Conservation (phyloP, 2,113 vertebrate genomes). For the Stegostoma tigrinum region DNA sequence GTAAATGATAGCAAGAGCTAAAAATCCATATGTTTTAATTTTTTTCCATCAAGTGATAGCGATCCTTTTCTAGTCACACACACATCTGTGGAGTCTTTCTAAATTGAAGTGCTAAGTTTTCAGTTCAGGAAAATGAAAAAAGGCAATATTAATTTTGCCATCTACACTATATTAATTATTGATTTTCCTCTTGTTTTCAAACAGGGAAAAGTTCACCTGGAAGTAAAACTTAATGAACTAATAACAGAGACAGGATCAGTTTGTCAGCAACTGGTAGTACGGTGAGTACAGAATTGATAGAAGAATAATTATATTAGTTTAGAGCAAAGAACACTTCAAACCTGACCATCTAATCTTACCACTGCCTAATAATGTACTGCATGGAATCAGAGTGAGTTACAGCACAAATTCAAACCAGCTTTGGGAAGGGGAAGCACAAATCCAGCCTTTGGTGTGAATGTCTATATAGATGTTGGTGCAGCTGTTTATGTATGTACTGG, state of each 20-base stretch:
- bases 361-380: neutral
- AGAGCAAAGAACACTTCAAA: neutral
- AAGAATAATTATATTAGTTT: neutral
- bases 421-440: neutral
- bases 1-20: neutral
- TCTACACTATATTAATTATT: neutral
- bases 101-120: neutral
- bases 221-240: conserved; percentile 89
- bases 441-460: neutral
- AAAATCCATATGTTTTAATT: neutral
- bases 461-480: neutral
- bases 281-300: conserved; percentile 58
- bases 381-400: neutral
- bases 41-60: neutral
- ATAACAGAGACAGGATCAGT: conserved; percentile 89
- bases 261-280: conserved; percentile 84
- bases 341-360: neutral
- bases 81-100: neutral
- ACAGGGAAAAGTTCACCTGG: conserved; percentile 95
- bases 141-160: neutral
- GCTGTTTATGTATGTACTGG: neutral
- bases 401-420: neutral
- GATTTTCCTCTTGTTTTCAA: neutral
- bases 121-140: neutral
- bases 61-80: neutral